Base-by-base conservation (phyloP, 2,113 vertebrate genomes). In the Hystrix cristata region DNA sequence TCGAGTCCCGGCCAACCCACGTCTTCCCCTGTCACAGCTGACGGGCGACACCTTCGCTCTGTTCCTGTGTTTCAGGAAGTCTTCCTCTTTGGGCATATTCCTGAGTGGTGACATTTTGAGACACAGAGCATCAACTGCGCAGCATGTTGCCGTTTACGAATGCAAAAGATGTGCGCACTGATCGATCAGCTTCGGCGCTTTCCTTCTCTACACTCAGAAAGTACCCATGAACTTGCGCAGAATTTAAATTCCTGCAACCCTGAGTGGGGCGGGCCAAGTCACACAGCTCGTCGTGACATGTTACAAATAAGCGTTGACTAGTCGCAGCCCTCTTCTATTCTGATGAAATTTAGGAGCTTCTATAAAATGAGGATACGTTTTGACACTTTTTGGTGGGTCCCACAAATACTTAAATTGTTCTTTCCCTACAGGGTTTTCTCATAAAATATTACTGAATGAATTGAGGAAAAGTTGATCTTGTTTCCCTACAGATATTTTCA, bases 311-410 rank as follows among this genome's bases (percentile, higher is more conserved):
- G 12, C n/a, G 69, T 87, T 85, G 51, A 85, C 8, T 94, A 13
- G 5, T 38, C 12, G 18, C 5, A 23, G 15, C 55, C 15, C 74
- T 34, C 38, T 96, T 43, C 27, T 78, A 25, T n/a, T 87, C 87
- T 38, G n/a, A 80, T 74, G 12, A 90, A 92, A 84, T 46, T 29
- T 87, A 72, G 31, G 9, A 79, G 46, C 25, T 51, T 90, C 51
- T 51, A 82, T 92, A 88, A 88, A 89, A 43, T 95, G 71, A 72
- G 12, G 3, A n/a, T 51, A 64, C 5, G 72, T 74, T 90, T 96
- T 82, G 27, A 78, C 34, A 83, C 91, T 91, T 95, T 78, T 88
- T 55, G 74, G 43, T 78, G 15, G 5, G 25, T 86, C 31, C 48
- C 31, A 69, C 21, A 67, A 55, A 65, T 9, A 12, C 3, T 72